phyloP scores from a whole-genome alignment of 1,140 invertebrate genomes.

The Nomia melanderi region DNA sequence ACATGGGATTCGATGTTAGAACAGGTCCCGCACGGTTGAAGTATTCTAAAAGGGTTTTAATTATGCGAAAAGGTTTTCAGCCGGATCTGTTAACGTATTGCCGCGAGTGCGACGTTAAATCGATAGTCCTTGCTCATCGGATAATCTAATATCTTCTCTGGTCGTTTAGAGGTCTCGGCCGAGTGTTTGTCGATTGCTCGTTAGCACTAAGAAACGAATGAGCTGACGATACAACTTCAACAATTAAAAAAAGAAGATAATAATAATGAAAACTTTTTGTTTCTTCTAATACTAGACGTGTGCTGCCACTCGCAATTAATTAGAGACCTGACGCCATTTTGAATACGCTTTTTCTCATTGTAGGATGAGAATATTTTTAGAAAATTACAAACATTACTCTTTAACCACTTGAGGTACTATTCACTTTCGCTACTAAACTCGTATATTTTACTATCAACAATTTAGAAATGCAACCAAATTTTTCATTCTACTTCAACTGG shows the following conservation, averaged over 20 bases:
- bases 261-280: not conserved
- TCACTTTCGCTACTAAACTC: too few species aligned
- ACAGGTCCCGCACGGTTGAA: not conserved
- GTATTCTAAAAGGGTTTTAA: not conserved
- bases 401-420: too few species aligned
- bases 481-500: too few species aligned
- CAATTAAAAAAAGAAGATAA: not conserved
- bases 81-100: not conserved
- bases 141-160: not conserved
- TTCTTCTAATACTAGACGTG: too few species aligned
- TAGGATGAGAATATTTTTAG: too few species aligned
- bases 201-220: not conserved
- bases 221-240: not conserved
- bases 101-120: not conserved
- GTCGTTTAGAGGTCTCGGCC: not conserved
- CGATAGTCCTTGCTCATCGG: conserved; percentile 4
- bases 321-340: too few species aligned
- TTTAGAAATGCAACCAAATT: too few species aligned
- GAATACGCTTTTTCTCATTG: too few species aligned
- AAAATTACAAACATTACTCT: too few species aligned
- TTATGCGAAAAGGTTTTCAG: not conserved
- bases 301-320: too few species aligned
- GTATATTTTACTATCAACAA: too few species aligned
- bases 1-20: not conserved
- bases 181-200: not conserved